Evolutionary conservation across 92 coral and sea anemone species (phyloP).

Genomic region (Ricordea florida): DNA sequence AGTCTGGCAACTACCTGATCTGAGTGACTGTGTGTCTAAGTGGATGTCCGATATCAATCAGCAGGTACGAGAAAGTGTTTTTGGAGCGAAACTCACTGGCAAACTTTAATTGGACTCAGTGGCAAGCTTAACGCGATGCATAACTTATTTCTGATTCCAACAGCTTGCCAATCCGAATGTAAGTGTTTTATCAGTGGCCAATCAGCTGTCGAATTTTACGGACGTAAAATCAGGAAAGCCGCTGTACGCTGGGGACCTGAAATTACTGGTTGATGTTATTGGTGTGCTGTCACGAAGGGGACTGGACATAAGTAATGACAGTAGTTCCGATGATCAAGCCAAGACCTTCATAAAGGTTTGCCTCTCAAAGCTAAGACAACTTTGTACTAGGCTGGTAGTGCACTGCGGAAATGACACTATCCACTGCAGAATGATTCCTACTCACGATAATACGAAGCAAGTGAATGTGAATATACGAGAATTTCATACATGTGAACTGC

Average conservation of each 20-base stretch:
- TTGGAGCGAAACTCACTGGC: too few species aligned
- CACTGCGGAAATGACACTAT: too few species aligned
- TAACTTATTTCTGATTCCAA: neutral
- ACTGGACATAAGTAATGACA: neutral
- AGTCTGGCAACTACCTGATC: constrained; percentile 50
- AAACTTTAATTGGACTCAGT: too few species aligned
- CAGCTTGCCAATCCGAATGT: constrained; percentile 50
- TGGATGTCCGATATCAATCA: constrained; percentile 55
- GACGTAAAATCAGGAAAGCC: constrained; percentile 36
- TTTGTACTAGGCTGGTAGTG: too few species aligned
- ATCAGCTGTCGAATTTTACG: constrained; percentile 67
- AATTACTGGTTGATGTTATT: constrained; percentile 61
- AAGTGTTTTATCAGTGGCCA: constrained; percentile 52
- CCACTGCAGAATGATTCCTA: too few species aligned
- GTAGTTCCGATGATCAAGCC: neutral
- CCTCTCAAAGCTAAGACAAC: too few species aligned
- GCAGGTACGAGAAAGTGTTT: constrained; percentile 29
- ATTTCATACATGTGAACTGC: too few species aligned
- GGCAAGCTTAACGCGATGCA: too few species aligned
- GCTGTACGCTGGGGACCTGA: constrained; percentile 80
- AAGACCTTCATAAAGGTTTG: constrained; percentile 21
- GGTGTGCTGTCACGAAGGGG: constrained; percentile 59
- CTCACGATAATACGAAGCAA: too few species aligned
- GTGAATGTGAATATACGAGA: too few species aligned
- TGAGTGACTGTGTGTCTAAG: constrained; percentile 53